These are phyloP conservation scores for Batillaria attramentaria DNA, from an alignment of 1,140 invertebrate genomes.

Conservation along the genomic window DNA sequence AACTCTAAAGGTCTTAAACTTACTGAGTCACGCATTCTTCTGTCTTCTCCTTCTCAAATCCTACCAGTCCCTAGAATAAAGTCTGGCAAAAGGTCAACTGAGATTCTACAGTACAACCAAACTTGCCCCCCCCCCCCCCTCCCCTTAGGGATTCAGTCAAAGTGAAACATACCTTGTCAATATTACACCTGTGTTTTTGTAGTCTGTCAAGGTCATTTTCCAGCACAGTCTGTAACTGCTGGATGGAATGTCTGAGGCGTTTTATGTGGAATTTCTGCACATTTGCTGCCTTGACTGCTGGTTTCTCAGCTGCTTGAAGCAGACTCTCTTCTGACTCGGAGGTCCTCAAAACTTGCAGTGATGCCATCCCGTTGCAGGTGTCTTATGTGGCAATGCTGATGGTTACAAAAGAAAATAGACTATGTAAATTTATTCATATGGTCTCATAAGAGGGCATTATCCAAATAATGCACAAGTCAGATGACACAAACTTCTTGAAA, in stretches of 20 bases:
- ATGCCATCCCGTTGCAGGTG: neutral
- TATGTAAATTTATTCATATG: no score
- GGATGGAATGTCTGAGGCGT: constrained; percentile 54
- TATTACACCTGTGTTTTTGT: constrained; percentile 57
- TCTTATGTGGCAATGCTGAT: no score
- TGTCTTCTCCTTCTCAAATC: neutral
- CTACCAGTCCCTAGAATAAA: neutral
- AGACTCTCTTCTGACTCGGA: constrained; percentile 24
- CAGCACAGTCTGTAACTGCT: constrained; percentile 63
- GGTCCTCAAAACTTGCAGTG: neutral
- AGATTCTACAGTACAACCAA: neutral
- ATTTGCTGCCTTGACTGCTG: neutral
- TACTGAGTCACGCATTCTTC: neutral
- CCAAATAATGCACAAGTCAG: no score
- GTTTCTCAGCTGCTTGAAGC: neutral
- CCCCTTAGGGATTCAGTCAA: neutral
- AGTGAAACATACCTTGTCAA: constrained; percentile 53
- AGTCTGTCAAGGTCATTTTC: constrained; percentile 61
- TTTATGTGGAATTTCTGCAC: constrained; percentile 58
- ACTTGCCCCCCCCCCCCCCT: neutral
- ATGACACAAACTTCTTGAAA: no score
- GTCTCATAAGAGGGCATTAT: no score
- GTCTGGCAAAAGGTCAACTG: no score
- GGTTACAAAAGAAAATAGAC: no score
- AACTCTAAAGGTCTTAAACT: neutral